These are phyloP conservation scores for Luffia ferchaultella DNA, from an alignment of 2,888 invertebrate genomes.

Conservation along the genomic window DNA sequence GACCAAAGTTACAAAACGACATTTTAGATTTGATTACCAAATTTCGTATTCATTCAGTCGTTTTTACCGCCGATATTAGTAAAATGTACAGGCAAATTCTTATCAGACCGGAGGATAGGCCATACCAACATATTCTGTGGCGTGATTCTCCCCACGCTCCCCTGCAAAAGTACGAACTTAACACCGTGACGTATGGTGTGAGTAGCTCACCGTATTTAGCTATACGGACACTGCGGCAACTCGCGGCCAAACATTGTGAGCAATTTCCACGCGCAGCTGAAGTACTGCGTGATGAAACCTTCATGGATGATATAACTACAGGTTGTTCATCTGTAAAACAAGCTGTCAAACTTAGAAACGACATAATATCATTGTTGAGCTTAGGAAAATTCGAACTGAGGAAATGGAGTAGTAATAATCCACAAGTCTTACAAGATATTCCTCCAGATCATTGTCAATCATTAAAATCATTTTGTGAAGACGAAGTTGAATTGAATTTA, in stretches of 20 bases:
- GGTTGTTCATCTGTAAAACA: background rate
- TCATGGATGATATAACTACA: constrained; percentile 3
- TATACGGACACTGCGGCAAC: constrained; percentile 5
- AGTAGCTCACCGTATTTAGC: constrained; percentile 21
- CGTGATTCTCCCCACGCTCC: constrained; percentile 1
- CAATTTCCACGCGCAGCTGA: background rate
- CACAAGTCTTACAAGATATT: too few relatives aligned
- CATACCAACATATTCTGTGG: constrained; percentile 5
- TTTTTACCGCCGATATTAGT: constrained; percentile 3
- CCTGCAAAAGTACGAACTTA: constrained; percentile 3
- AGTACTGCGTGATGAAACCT: constrained; percentile 1
- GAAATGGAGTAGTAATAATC: constrained; percentile 8
- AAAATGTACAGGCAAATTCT: constrained; percentile 8
- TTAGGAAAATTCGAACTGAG: constrained; percentile 2
- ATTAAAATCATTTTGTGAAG: constrained; percentile 1
- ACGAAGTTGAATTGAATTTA: background rate
- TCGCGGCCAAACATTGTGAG: constrained; percentile 1
- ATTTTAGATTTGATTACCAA: constrained; percentile 20
- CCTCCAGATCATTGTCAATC: constrained; percentile 1
- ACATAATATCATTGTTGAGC: background rate
- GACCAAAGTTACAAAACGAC: constrained; percentile 20
- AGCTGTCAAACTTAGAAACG: background rate
- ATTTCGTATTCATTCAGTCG: constrained; percentile 3
- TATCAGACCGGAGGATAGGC: constrained; percentile 1
- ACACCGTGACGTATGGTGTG: constrained; percentile 21